Conservation (phyloP, 2,113 vertebrate genomes). For the Passer montanus region DNA sequence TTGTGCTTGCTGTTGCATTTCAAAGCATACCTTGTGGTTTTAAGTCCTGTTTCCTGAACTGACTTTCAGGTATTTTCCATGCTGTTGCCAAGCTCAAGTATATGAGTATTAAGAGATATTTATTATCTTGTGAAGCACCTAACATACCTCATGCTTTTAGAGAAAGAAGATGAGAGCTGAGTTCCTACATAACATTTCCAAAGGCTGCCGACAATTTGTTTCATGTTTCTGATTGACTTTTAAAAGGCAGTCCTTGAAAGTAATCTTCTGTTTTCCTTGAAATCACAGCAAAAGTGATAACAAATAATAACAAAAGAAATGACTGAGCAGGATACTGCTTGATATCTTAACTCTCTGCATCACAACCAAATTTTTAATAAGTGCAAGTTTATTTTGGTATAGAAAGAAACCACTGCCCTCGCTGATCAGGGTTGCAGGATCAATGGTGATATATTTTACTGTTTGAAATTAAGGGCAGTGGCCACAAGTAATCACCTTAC, state of each 20-base stretch:
- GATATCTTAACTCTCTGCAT: neutral
- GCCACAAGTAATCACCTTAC: neutral
- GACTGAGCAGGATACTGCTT: neutral
- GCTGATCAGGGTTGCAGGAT: neutral
- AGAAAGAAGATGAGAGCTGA: neutral
- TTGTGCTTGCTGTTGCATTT: slow-evolving; percentile 56
- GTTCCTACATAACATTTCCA: neutral
- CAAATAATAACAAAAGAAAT: slow-evolving; percentile 1
- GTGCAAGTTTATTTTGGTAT: neutral
- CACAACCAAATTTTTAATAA: neutral
- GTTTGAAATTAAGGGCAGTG: neutral
- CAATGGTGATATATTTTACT: neutral
- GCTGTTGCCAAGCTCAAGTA: neutral
- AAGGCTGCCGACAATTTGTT: neutral
- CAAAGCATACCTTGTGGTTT: neutral
- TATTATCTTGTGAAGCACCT: neutral
- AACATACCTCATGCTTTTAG: neutral
- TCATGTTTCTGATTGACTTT: neutral
- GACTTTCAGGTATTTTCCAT: neutral
- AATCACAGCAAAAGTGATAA: neutral
- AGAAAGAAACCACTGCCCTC: neutral
- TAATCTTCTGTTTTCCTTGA: neutral
- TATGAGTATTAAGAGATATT: neutral
- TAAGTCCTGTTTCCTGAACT: neutral
- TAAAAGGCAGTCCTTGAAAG: neutral